Conservation (phyloP, 2,888 invertebrate genomes). For the Strigamia maritima region DNA sequence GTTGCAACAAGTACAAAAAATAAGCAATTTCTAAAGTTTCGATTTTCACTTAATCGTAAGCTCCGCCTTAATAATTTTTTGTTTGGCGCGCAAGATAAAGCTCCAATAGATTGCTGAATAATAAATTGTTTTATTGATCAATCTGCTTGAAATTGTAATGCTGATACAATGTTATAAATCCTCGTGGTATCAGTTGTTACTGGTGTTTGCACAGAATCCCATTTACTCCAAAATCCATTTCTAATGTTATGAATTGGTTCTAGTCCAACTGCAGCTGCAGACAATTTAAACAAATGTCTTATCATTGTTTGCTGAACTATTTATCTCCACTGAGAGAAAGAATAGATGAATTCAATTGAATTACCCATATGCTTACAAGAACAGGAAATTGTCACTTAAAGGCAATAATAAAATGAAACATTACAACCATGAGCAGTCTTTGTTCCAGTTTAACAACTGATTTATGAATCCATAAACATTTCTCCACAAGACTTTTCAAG, state of each 20-base stretch:
- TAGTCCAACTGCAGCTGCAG: no score
- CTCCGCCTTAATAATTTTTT: neutral
- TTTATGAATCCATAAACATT: neutral
- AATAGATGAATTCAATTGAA: neutral
- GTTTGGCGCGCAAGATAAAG: neutral
- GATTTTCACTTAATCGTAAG: neutral
- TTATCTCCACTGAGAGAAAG: neutral
- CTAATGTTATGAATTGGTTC: no score
- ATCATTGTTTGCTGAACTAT: neutral
- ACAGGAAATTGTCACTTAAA: neutral
- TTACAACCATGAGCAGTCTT: neutral
- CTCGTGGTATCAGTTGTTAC: neutral
- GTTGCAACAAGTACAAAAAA: neutral
- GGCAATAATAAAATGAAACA: neutral
- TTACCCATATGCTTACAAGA: neutral
- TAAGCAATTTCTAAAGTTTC: neutral
- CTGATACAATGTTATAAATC: neutral
- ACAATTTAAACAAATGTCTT: no score
- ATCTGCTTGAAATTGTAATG: neutral
- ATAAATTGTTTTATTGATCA: neutral
- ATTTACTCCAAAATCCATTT: no score
- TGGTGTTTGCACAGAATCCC: no score
- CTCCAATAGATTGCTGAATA: neutral
- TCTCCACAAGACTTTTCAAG: neutral
- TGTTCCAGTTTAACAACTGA: neutral